Conservation (phyloP, 2,888 invertebrate species). For the Atrina japonica region DNA sequence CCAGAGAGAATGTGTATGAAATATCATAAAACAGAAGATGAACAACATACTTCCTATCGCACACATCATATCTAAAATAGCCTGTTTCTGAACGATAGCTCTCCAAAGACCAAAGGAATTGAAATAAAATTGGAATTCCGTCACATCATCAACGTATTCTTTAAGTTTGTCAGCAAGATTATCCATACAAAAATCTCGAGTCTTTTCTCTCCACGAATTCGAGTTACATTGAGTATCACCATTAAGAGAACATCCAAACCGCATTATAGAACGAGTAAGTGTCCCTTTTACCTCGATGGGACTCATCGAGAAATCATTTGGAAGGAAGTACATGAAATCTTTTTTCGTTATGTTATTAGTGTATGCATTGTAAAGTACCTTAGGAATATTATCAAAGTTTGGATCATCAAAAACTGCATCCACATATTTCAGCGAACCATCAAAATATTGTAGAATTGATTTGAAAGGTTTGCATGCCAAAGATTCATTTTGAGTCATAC, state of each 20-base stretch:
- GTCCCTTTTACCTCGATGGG: constrained; percentile 35
- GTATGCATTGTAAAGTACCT: constrained; percentile 56
- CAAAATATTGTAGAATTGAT: constrained; percentile 66
- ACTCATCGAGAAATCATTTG: constrained; percentile 47
- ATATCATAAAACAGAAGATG: constrained; percentile 62
- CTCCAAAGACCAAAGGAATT: constrained; percentile 55
- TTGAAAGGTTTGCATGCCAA: constrained; percentile 50
- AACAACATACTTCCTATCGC: constrained; percentile 61
- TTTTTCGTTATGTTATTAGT: constrained; percentile 51
- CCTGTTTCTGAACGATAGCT: constrained; percentile 54
- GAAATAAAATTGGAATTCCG: constrained; percentile 48
- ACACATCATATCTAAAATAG: constrained; percentile 55
- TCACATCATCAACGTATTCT: constrained; percentile 42
- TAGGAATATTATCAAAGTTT: constrained; percentile 56
- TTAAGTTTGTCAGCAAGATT: constrained; percentile 47
- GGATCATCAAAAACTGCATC: constrained; percentile 63
- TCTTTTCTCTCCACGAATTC: constrained; percentile 12
- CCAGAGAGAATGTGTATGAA: constrained; percentile 66
- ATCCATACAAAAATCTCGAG: constrained; percentile 9
- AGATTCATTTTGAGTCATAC: constrained; percentile 38
- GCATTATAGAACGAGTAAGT: constrained; percentile 54
- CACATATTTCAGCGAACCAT: constrained; percentile 58
- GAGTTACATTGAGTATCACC: constrained; percentile 25
- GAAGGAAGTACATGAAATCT: constrained; percentile 56
- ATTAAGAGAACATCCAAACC: constrained; percentile 56